Evolutionary conservation across 92 coral and sea anemone genomes (phyloP).

Genomic region (Micromussa lordhowensis): DNA sequence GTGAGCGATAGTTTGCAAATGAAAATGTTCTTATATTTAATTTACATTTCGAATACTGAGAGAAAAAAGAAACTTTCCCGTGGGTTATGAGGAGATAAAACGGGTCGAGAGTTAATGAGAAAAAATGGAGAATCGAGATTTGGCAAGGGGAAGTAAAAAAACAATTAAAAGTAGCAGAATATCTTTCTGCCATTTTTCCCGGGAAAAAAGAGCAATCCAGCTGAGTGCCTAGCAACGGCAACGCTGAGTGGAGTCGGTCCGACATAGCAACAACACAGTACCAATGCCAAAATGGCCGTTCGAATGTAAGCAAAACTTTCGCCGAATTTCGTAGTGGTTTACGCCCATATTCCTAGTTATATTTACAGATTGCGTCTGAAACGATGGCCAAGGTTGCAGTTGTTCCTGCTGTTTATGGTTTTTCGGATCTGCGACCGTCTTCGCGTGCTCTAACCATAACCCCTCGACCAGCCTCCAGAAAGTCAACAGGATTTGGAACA

Average conservation of each 20-base stretch:
- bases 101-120: no score
- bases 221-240: slow-evolving; percentile 70
- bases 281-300: slow-evolving; percentile 57
- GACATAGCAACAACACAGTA: slow-evolving; percentile 75
- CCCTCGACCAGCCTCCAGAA: slow-evolving; percentile 79
- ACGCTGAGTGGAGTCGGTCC: slow-evolving; percentile 44
- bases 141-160: no score
- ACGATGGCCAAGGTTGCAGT: slow-evolving; percentile 88
- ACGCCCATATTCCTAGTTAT: neutral
- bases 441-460: slow-evolving; percentile 80
- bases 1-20: no score
- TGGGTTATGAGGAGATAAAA: no score
- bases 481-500: slow-evolving; percentile 50
- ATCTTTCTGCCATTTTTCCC: slow-evolving; percentile 10
- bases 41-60: no score
- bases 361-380: neutral
- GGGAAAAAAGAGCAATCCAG: slow-evolving; percentile 13
- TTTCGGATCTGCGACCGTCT: slow-evolving; percentile 81
- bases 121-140: no score
- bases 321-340: neutral
- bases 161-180: no score
- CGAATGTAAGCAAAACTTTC: neutral
- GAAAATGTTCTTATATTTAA: no score
- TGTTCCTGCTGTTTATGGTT: slow-evolving; percentile 80
- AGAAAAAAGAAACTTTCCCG: no score